Evolutionary conservation across 2,888 invertebrate genomes (phyloP), one percentile per base, ranked within the genome.

Genomic region (Pseudolycoriella hygida): DNA sequence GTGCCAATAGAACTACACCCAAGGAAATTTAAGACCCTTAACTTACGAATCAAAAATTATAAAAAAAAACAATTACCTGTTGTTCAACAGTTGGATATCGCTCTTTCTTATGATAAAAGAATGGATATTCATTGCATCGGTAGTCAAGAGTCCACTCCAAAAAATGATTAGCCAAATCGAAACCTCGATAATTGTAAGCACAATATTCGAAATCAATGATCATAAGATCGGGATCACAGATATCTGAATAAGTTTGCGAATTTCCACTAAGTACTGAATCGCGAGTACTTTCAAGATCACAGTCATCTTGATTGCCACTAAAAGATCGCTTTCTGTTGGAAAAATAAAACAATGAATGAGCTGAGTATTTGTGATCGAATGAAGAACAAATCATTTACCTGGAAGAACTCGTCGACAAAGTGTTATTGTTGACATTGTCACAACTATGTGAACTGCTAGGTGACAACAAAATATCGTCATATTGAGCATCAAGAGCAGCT

Each of bases 201-300:
- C 92, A 92, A 60, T 93, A 94, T 65, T 94, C 93, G 60, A 88
- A 94, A 61, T 94, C 94, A 56, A 88, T 89, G 20, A 89, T 70
- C 14, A 84, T 80, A 30, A 89, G 64, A 50, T 74, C 1, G 77
- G 76, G 44, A 73, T 71, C 0, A 68, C 14, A 34, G 25, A 57
- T 54, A 45, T 61, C 39, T 15, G 32, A 17, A 25, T 42, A 8
- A 5, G 40, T 20, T 11, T 46, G 32, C n/a, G 56, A 57, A 50
- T 56, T 53, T 43, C 52, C 53, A 51, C 58, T 59, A 44, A 60
- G 44, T 39, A 57, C 56, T 3, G 60, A 60, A 46, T 61, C 60
- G 46, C 57, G 61, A 0, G 59, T 57, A 42, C 55, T 59, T 14
- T 64, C 61, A 51, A 56, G 34, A 50, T 57, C 50, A 53, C 53